A percentile compares a stretch with the other conserved stretches of the same genome.
Conservation (phyloP, 23 tunicate species). For the Trididemnum miniatum region DNA sequence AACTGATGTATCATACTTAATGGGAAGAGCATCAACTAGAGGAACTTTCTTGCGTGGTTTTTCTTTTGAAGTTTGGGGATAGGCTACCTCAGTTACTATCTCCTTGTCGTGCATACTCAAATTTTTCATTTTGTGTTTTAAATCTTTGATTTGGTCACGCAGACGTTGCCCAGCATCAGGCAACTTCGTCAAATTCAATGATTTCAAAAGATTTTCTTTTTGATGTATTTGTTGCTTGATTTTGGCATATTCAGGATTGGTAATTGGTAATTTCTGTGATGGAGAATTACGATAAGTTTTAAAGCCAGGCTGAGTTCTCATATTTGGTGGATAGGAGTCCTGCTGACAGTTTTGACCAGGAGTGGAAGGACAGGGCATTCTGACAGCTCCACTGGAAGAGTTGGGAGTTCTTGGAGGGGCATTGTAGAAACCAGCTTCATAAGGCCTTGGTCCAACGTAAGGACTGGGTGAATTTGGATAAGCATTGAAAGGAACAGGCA, state of each 20-base stretch:
- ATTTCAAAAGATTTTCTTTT: slow-evolving; percentile 45
- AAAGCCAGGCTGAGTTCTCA: too few species aligned
- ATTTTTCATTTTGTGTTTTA: slow-evolving; percentile 30
- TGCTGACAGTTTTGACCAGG: too few species aligned
- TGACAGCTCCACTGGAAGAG: not conserved
- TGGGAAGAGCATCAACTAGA: too few species aligned
- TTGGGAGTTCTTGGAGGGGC: not conserved
- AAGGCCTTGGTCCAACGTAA: not conserved
- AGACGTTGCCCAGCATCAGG: slow-evolving; percentile 81
- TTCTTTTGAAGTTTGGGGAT: not conserved
- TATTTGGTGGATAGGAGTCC: too few species aligned
- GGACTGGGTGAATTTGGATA: not conserved
- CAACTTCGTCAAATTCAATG: slow-evolving; percentile 44
- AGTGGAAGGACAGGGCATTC: not conserved
- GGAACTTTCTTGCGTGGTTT: too few species aligned
- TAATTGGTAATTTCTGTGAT: not conserved
- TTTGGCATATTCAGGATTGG: slow-evolving; percentile 28
- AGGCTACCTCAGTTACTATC: not conserved
- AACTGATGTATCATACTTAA: too few species aligned
- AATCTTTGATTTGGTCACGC: slow-evolving; percentile 52
- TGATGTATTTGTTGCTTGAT: slow-evolving; percentile 38
- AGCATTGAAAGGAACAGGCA: too few species aligned
- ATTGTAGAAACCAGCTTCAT: not conserved
- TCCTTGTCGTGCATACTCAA: not conserved
- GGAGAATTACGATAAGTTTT: not conserved